Evolutionary conservation across 2,113 vertebrate genomes (phyloP).

Genomic region (Oreochromis niloticus): DNA sequence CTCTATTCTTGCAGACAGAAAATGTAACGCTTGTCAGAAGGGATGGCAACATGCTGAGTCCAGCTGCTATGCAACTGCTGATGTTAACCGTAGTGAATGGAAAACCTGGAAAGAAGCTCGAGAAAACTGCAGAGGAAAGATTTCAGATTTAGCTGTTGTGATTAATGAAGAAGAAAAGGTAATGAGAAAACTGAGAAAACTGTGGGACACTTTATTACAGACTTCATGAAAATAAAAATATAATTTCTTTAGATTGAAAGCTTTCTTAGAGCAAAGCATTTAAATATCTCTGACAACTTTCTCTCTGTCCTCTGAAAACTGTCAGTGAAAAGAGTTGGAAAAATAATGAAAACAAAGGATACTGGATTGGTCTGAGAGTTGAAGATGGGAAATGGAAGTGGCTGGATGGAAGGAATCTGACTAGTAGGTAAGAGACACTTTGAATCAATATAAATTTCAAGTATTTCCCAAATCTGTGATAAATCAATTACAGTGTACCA

Average conservation of each 20-base stretch:
- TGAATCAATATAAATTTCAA: no score
- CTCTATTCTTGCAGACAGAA: no score
- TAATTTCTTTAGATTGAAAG: no score
- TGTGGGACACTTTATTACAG: no score
- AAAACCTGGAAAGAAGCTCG: constrained; percentile 6
- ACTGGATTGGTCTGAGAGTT: constrained; percentile 23
- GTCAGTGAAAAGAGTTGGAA: accelerated
- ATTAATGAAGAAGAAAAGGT: not conserved
- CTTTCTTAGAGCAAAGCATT: not conserved
- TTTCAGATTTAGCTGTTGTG: not conserved
- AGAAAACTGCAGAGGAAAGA: not conserved
- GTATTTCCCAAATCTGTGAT: no score
- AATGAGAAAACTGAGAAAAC: not conserved
- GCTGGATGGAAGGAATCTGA: no score
- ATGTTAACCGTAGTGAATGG: accelerated
- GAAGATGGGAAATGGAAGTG: no score
- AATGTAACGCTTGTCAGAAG: not conserved
- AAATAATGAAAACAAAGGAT: accelerated
- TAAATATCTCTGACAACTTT: not conserved
- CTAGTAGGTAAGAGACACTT: no score
- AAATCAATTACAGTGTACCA: no score
- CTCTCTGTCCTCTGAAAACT: not conserved
- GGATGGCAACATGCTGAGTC: no score
- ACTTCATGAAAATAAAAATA: no score
- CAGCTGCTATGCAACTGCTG: not conserved